These are phyloP conservation scores for Lissonota sp. DNA, from an alignment of 2,888 invertebrate species.

Conservation along the genomic window DNA sequence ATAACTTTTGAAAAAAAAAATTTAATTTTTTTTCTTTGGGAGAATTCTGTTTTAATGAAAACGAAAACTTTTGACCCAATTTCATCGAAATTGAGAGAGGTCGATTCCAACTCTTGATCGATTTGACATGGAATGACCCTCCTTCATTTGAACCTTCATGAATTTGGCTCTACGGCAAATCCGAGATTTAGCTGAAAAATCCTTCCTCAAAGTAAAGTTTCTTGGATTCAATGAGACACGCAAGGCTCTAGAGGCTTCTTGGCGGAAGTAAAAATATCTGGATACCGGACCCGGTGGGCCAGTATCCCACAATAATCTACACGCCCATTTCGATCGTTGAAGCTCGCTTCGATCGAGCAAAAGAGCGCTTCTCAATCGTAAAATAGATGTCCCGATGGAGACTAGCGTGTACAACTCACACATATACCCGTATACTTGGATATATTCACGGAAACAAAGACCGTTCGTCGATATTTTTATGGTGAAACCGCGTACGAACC, in stretches of 20 bases:
- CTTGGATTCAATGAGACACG: background rate
- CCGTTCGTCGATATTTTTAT: conserved; percentile 60
- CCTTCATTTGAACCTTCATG: too few relatives aligned
- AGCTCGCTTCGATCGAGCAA: conserved; percentile 42
- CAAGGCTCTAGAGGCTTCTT: background rate
- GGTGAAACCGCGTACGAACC: conserved; percentile 59
- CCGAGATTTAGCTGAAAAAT: background rate
- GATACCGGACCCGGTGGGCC: conserved; percentile 33
- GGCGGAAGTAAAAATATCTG: conserved; percentile 46
- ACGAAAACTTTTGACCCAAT: too few relatives aligned
- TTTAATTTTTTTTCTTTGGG: too few relatives aligned
- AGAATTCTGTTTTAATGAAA: too few relatives aligned
- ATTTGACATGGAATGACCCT: too few relatives aligned
- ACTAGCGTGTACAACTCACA: conserved; percentile 2
- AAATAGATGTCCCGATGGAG: conserved; percentile 49
- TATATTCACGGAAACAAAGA: conserved; percentile 43
- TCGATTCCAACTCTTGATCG: too few relatives aligned
- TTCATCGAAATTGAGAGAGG: too few relatives aligned
- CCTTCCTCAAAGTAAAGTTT: background rate
- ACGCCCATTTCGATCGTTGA: conserved; percentile 31
- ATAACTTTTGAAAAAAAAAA: too few relatives aligned
- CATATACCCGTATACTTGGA: background rate
- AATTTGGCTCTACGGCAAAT: too few relatives aligned
- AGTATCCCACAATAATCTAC: conserved; percentile 57
- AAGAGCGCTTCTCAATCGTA: conserved; percentile 44